Evolutionary conservation across 1,140 invertebrate species (phyloP).

Genomic region (Cotesia chilonis): DNA sequence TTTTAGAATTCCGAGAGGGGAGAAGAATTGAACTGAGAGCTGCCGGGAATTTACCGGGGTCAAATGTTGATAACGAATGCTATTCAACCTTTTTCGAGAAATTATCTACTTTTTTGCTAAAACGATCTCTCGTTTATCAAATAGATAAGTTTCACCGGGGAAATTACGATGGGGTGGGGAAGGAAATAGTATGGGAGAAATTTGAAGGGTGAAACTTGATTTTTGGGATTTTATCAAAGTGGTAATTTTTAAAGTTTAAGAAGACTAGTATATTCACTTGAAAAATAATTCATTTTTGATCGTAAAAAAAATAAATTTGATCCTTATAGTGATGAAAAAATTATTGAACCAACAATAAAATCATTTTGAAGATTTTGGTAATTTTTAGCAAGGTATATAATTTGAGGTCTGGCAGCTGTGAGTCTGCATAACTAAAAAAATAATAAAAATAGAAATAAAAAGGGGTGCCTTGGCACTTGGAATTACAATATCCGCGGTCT

Average conservation of each 20-base stretch:
- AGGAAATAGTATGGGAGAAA: not conserved
- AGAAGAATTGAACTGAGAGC: too few relatives aligned
- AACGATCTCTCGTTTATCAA: too few relatives aligned
- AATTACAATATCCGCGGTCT: slow-evolving; percentile 68
- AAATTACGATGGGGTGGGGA: not conserved
- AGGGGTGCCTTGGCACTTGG: slow-evolving; percentile 57
- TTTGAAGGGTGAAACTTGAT: not conserved
- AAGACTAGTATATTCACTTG: not conserved
- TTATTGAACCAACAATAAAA: too few relatives aligned
- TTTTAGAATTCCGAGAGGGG: not conserved
- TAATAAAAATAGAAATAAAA: slow-evolving; percentile 52
- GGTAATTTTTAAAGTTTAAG: too few relatives aligned
- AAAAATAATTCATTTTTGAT: not conserved
- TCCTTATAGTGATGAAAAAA: too few relatives aligned
- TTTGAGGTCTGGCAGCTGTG: slow-evolving; percentile 56
- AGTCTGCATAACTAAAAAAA: slow-evolving; percentile 47
- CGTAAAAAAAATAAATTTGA: too few relatives aligned
- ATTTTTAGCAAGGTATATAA: slow-evolving; percentile 40
- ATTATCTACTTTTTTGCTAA: too few relatives aligned
- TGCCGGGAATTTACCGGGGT: too few relatives aligned
- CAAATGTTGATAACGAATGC: too few relatives aligned
- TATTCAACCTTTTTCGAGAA: too few relatives aligned
- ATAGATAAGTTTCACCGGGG: not conserved
- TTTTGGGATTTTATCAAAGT: too few relatives aligned
- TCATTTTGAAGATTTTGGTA: too few relatives aligned